A percentile compares a stretch with the other conserved stretches of the same genome.
phyloP scores from a whole-genome alignment of 2,888 invertebrate genomes.

The Piscicola geometra region DNA sequence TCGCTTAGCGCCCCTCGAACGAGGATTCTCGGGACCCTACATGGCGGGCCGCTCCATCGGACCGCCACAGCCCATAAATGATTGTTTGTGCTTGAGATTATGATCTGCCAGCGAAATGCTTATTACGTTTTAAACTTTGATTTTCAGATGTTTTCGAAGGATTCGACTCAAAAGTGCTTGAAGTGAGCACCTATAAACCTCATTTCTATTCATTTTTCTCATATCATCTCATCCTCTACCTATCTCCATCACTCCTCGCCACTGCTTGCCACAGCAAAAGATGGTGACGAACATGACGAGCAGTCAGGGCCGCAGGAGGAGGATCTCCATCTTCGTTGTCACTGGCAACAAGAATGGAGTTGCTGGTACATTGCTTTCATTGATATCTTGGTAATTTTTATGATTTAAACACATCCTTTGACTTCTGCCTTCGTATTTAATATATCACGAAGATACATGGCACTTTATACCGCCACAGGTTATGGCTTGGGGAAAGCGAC shows the following conservation, averaged over 20 bases:
- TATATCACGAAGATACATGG: no score
- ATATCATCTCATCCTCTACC: background rate
- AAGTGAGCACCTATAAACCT: slow-evolving; percentile 58
- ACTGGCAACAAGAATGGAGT: slow-evolving; percentile 88
- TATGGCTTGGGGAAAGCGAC: slow-evolving; percentile 48
- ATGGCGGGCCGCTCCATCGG: slow-evolving; percentile 85
- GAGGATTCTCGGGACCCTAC: slow-evolving; percentile 84
- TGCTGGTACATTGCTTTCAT: slow-evolving; percentile 62
- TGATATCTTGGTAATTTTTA: no score
- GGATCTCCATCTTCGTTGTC: slow-evolving; percentile 69
- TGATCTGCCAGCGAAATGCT: no score
- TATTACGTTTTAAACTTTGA: no score
- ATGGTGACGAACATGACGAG: slow-evolving; percentile 82
- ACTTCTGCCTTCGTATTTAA: no score
- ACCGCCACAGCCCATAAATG: slow-evolving; percentile 79
- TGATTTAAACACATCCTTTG: background rate
- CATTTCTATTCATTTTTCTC: no score
- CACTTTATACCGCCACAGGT: slow-evolving; percentile 44
- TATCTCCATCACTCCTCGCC: background rate
- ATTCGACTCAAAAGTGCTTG: slow-evolving; percentile 81
- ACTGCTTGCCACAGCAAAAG: slow-evolving; percentile 60
- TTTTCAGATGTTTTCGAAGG: slow-evolving; percentile 71
- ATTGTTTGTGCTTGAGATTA: slow-evolving; percentile 51
- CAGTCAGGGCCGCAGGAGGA: slow-evolving; percentile 75
- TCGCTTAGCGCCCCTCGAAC: slow-evolving; percentile 73